Evolutionary conservation across 2,113 vertebrate genomes (phyloP).

Genomic region (Eptesicus fuscus): DNA sequence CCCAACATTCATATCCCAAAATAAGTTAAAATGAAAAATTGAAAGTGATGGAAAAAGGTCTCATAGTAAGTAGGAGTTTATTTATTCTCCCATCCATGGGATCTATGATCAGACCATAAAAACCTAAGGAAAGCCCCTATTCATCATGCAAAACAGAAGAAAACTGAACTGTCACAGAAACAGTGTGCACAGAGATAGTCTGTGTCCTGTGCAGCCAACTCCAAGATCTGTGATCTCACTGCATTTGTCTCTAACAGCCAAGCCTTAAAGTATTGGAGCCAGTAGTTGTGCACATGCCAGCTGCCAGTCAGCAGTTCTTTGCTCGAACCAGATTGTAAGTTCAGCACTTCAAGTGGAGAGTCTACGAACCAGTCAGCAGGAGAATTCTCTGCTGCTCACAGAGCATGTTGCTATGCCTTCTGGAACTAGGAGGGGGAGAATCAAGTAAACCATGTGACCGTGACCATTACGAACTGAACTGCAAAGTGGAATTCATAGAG

Average conservation of each 20-base stretch:
- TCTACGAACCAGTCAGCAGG: constrained; percentile 45
- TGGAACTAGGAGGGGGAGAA: neutral
- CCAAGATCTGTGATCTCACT: neutral
- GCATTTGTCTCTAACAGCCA: constrained; percentile 19
- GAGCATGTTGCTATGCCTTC: constrained; percentile 52
- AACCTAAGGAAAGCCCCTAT: neutral
- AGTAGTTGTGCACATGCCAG: constrained; percentile 36
- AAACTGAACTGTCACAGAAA: neutral
- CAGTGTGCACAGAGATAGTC: neutral
- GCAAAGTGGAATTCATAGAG: constrained; percentile 23
- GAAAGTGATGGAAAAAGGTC: neutral
- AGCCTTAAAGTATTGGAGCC: neutral
- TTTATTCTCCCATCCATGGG: constrained; percentile 3
- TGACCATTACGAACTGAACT: neutral
- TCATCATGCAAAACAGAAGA: neutral
- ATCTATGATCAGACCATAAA: constrained; percentile 39
- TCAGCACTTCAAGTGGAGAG: constrained; percentile 34
- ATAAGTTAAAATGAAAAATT: constrained; percentile 57
- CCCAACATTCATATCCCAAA: constrained; percentile 32
- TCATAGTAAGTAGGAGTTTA: neutral
- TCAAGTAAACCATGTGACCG: neutral
- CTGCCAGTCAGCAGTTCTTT: constrained; percentile 64
- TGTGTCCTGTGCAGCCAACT: neutral
- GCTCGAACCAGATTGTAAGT: constrained; percentile 52
- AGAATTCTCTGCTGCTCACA: constrained; percentile 45